phyloP scores from a whole-genome alignment of 2,888 invertebrate species.

The Eilema griseolum region DNA sequence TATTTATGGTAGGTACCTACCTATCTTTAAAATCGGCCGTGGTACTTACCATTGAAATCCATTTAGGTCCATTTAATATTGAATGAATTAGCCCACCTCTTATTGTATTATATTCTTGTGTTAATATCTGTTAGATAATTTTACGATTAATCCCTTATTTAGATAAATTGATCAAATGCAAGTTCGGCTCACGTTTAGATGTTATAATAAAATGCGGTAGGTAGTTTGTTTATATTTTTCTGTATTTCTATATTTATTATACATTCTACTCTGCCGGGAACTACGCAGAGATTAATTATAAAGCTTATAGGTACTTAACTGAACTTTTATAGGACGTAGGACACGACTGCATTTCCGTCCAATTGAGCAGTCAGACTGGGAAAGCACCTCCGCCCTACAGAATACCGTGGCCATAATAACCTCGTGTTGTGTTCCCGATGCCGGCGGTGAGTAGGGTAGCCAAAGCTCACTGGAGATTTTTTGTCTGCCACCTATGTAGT shows the following conservation, averaged over 20 bases:
- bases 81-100: neutral
- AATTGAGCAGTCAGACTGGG: no score
- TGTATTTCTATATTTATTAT: no score
- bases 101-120: neutral
- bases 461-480: no score
- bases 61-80: neutral
- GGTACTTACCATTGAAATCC: neutral
- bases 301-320: no score
- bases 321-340: no score
- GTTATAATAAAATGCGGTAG: neutral
- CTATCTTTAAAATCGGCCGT: neutral
- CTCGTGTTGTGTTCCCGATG: no score
- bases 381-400: no score
- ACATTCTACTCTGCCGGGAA: no score
- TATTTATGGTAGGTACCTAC: conserved; percentile 20
- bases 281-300: neutral
- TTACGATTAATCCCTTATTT: neutral
- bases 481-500: no score
- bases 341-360: no score
- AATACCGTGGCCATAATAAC: no score
- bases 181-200: neutral
- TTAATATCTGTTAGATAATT: neutral
- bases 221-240: neutral
- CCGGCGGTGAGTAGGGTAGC: no score
- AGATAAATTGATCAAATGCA: neutral